phyloP scores from a whole-genome alignment of 2,888 invertebrate genomes.

The Tiliacea aurago region DNA sequence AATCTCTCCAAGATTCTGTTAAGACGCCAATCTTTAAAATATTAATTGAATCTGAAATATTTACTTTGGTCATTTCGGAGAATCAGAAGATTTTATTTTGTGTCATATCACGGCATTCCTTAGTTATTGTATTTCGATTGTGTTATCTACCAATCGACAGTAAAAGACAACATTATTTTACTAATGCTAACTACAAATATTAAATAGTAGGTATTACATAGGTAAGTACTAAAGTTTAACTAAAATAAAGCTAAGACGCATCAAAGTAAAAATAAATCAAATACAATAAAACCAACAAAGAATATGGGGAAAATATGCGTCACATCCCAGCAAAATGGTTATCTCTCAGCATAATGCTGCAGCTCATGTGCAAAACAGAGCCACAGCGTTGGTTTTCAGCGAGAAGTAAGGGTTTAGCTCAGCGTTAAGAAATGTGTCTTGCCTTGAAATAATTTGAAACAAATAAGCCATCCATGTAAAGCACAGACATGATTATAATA shows the following conservation, averaged over 20 bases:
- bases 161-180: not conserved
- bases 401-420: not conserved
- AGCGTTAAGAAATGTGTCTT: not conserved
- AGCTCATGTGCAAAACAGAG: not conserved
- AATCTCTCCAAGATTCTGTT: slow-evolving; percentile 47
- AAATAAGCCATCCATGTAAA: not conserved
- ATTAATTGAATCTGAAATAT: slow-evolving; percentile 62
- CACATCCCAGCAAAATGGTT: not conserved
- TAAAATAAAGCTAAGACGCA: not conserved
- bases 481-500: not conserved
- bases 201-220: not conserved
- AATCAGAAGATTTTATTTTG: not conserved
- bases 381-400: not conserved
- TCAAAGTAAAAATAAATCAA: not conserved
- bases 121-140: not conserved
- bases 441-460: not conserved
- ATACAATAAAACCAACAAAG: not conserved
- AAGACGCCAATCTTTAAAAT: slow-evolving; percentile 54
- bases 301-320: not conserved
- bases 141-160: not conserved
- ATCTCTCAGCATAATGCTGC: not conserved
- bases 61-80: slow-evolving; percentile 37
- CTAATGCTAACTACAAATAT: not conserved
- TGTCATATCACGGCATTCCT: too few relatives aligned
- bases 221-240: not conserved